Base-by-base conservation (phyloP, 1,140 invertebrate genomes). In the Eupeodes corollae region DNA sequence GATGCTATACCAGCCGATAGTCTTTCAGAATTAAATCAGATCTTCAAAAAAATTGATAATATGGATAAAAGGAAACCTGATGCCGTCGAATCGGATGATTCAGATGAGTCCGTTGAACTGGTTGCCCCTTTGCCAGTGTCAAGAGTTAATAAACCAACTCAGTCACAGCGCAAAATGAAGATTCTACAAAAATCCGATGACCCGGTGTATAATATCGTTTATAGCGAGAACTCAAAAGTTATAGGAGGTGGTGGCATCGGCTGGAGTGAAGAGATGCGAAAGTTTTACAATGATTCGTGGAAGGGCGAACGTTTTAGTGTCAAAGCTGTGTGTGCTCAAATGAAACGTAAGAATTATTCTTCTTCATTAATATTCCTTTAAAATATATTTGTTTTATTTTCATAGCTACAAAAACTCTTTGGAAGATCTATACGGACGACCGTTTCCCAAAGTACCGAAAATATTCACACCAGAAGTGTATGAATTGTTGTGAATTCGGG, bases 281-380 rank as follows among this genome's bases (percentile, higher is more conserved):
- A 71, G 33, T 80, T 79, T 62, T 80, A 81, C 51, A 75, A 79
- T 54, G 70, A 79, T 34, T 75, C 73, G 46, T 76, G 75, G 73
- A 70, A 73, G 2, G 76, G 75, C 38, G 77, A 80, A 50, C 66
- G 75, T 31, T 78, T 79, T 47, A 74, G 75, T 46, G 48, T 80
- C 16, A 45, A 62, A 1, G 66, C 73, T 43, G 60, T 78, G 48
- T 69, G 72, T 43, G 73, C 65, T 49, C 64, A 64, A 52, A 79
- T 80, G 77, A 69, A 76, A 48, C 63, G 76, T 79, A 58, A 71
- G 74, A 73, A 35, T n/a, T 46, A 26, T 26, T 26, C 8, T 26
- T 3, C 21, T 8, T 26, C 3, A 26, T 3, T 26, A 3, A 26
- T n/a, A 26, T 8, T 26, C 8, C 8, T 26, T 26, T 26, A 26